phyloP scores from a whole-genome alignment of 2,797 vertebrate species.

The Sebastolobus alascanus region DNA sequence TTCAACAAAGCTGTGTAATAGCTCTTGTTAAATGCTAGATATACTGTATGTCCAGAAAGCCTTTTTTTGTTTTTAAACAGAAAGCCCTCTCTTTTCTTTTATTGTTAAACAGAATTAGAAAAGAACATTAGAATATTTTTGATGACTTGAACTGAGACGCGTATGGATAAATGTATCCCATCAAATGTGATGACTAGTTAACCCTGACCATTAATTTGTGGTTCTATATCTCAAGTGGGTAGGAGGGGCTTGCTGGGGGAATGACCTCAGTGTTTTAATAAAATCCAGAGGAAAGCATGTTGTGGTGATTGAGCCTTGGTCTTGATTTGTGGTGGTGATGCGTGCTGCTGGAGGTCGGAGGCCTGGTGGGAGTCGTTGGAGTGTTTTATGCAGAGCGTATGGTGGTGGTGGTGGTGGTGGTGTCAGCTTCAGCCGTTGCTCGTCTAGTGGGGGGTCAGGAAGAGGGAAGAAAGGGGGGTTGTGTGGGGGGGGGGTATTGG shows the following conservation, averaged over 20 bases:
- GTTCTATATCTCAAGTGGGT: not conserved
- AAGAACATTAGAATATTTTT: not conserved
- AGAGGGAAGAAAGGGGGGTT: constrained; percentile 33
- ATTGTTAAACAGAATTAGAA: too few relatives aligned
- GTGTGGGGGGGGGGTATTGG: constrained; percentile 9
- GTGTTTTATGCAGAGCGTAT: constrained; percentile 44
- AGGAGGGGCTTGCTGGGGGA: not conserved
- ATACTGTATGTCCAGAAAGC: not conserved
- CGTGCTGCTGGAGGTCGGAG: constrained; percentile 33
- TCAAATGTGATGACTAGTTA: not conserved
- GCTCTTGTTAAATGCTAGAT: not conserved
- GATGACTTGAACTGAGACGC: not conserved
- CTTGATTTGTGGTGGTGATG: constrained; percentile 34
- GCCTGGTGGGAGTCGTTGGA: constrained; percentile 43
- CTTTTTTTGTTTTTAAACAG: not conserved
- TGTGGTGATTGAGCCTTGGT: not conserved
- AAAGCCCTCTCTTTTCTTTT: not conserved
- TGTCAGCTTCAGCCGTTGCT: constrained; percentile 57
- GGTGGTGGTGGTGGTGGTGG: constrained; percentile 21
- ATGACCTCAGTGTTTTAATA: not conserved
- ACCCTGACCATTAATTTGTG: not conserved
- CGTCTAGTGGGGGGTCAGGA: constrained; percentile 70
- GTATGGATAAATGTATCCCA: not conserved
- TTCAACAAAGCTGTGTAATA: not conserved
- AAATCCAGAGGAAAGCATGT: not conserved